These are phyloP conservation scores for Lasioglossum marginatum DNA, from an alignment of 2,888 invertebrate species.

Conservation along the genomic window DNA sequence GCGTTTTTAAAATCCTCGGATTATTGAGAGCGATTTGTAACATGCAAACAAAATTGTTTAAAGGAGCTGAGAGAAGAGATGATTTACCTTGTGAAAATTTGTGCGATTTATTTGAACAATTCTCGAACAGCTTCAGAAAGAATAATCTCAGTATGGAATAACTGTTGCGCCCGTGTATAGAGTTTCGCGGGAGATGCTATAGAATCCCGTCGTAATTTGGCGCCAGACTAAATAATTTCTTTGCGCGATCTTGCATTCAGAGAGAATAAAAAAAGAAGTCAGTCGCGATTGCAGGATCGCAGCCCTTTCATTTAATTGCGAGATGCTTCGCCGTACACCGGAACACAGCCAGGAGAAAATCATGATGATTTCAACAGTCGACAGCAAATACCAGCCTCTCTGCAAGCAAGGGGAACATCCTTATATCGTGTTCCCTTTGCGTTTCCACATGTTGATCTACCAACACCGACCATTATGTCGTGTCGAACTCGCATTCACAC, in stretches of 20 bases:
- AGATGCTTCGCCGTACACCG: background rate
- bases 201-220: background rate
- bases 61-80: too few relatives aligned
- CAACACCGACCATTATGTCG: background rate
- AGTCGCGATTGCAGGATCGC: background rate
- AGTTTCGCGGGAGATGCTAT: background rate
- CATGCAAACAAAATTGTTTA: too few relatives aligned
- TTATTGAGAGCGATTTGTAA: background rate
- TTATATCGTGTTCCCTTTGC: background rate
- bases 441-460: conserved; percentile 14
- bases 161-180: background rate
- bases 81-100: too few relatives aligned
- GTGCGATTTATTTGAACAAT: background rate
- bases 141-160: background rate
- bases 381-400: conserved; percentile 3
- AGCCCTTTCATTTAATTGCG: conserved; percentile 44
- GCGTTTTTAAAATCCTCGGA: background rate
- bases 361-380: conserved; percentile 28
- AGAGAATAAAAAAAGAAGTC: background rate
- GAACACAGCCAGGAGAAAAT: conserved; percentile 22
- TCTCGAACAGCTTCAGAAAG: background rate
- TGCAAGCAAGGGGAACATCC: background rate
- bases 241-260: background rate
- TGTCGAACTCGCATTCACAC: background rate
- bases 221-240: background rate